Evolutionary conservation across 2,113 vertebrate genomes (phyloP).

Genomic region (Pardalotus punctatus): DNA sequence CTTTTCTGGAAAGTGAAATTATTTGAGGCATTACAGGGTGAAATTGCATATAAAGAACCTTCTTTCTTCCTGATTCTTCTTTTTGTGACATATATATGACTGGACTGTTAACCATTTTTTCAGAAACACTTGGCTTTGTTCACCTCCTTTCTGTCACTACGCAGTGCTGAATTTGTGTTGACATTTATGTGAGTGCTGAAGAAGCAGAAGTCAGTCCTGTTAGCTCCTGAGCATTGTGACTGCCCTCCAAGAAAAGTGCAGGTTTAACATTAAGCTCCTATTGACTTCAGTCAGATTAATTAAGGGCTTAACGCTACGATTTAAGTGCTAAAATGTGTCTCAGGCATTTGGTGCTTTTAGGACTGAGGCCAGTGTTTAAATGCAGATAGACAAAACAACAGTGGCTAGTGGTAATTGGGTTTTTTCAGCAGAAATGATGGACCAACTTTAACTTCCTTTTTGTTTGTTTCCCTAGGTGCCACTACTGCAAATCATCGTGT

Average conservation of each 20-base stretch:
- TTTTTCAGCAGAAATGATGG: neutral
- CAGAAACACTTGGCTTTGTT: neutral
- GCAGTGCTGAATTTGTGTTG: neutral
- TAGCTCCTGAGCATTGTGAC: neutral
- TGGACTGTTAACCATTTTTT: neutral
- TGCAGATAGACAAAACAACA: neutral
- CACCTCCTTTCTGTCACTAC: neutral
- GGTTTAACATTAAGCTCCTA: neutral
- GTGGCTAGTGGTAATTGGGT: neutral
- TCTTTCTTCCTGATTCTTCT: neutral
- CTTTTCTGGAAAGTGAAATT: neutral
- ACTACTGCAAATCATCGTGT: constrained; percentile 96
- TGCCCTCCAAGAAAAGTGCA: neutral
- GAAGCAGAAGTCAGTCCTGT: neutral
- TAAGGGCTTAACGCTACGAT: neutral
- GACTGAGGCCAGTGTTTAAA: neutral
- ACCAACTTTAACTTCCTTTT: neutral
- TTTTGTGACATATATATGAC: neutral
- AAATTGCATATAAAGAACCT: neutral
- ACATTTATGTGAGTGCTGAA: neutral
- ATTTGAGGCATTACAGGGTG: neutral
- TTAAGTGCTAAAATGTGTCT: neutral
- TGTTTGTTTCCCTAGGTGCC: constrained; percentile 83
- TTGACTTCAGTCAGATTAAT: neutral
- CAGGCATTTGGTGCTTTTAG: neutral